A percentile compares a stretch with the other conserved stretches of the same genome.
phyloP scores from a whole-genome alignment of 2,797 vertebrate species.

The Cacajao melanocephalus region DNA sequence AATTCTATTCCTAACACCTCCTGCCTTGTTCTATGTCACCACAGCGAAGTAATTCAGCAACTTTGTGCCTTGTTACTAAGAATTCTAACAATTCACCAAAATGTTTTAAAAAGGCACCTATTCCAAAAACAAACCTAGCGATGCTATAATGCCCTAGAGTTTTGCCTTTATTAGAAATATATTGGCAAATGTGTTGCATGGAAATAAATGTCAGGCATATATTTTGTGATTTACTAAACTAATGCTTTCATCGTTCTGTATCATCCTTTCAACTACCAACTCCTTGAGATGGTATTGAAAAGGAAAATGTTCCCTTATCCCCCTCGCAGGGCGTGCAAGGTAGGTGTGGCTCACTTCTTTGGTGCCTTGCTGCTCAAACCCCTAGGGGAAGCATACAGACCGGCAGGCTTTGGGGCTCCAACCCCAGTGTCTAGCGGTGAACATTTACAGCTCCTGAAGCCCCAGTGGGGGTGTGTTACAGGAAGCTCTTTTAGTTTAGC shows the following conservation, averaged over 20 bases:
- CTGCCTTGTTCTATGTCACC: background rate
- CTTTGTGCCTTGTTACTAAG: background rate
- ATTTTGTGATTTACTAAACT: background rate
- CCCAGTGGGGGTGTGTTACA: background rate
- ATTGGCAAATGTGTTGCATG: background rate
- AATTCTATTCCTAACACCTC: background rate
- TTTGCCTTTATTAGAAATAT: background rate
- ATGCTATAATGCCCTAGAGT: background rate
- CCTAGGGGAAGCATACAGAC: accelerated
- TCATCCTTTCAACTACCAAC: background rate
- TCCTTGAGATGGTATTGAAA: background rate
- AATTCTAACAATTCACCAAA: constrained; percentile 5
- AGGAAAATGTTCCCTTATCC: background rate
- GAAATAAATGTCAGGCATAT: background rate
- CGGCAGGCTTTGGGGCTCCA: background rate
- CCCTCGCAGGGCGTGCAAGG: background rate
- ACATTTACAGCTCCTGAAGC: background rate
- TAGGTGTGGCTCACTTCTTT: background rate
- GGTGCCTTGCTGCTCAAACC: background rate
- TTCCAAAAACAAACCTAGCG: background rate
- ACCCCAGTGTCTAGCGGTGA: background rate
- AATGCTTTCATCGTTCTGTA: background rate
- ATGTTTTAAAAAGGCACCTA: background rate
- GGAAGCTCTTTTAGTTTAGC: background rate
- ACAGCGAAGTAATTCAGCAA: background rate